Percentiles rank a stretch among this genome's conserved stretches.
Conservation (phyloP, 2,888 invertebrate species). For the Galeopsomyia nigrocyanea region DNA sequence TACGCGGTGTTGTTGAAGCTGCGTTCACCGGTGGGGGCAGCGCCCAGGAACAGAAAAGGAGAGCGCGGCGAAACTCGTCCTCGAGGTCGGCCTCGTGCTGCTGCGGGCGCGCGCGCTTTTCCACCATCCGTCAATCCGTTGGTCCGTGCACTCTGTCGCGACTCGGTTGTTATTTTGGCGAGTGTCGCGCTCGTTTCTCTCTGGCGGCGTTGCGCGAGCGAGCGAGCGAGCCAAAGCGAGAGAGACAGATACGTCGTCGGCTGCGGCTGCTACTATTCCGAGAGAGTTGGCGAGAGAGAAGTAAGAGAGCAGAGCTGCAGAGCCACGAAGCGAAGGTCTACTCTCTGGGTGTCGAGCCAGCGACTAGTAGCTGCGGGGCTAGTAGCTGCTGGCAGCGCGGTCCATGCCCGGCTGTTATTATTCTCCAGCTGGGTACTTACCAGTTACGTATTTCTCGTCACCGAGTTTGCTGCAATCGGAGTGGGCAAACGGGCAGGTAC, state of each 20-base stretch:
- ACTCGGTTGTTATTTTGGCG: conserved; percentile 38
- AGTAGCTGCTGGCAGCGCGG: too few relatives aligned
- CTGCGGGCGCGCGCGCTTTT: conserved; percentile 16
- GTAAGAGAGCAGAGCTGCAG: too few relatives aligned
- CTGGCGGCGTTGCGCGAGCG: background rate
- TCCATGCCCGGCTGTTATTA: conserved; percentile 69
- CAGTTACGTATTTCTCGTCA: conserved; percentile 97
- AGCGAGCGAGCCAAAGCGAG: background rate
- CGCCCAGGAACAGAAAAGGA: conserved; percentile 1
- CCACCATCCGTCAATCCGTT: conserved; percentile 6
- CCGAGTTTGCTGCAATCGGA: conserved; percentile 92
- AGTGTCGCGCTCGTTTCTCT: background rate
- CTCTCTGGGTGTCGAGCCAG: too few relatives aligned
- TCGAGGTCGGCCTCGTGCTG: background rate
- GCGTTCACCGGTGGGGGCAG: background rate
- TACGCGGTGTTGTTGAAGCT: background rate
- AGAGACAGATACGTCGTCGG: background rate
- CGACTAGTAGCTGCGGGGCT: too few relatives aligned
- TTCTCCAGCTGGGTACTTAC: conserved; percentile 83
- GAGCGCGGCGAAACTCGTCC: background rate
- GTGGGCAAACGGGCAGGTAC: conserved; percentile 93
- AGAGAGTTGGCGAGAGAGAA: too few relatives aligned
- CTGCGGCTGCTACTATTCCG: too few relatives aligned
- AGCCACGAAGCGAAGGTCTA: too few relatives aligned
- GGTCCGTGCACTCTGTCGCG: conserved; percentile 17